Percentiles rank a stretch among this genome's conserved stretches.
These are phyloP conservation scores for Anas platyrhynchos DNA, from an alignment of 2,113 vertebrate genomes.

Conservation along the genomic window DNA sequence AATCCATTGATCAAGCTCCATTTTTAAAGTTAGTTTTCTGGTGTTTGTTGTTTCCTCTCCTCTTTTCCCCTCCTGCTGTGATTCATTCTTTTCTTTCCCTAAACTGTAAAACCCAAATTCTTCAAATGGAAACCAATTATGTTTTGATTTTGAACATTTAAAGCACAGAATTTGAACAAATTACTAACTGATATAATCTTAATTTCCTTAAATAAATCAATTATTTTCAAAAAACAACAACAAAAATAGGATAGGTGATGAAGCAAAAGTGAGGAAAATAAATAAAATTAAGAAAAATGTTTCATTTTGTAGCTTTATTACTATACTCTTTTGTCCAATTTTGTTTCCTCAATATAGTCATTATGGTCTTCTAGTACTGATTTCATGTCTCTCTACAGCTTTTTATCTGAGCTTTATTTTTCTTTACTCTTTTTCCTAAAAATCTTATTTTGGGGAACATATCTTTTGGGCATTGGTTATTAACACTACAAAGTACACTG, in stretches of 20 bases:
- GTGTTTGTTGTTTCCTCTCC: neutral
- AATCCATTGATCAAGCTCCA: conserved; percentile 25
- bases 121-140: neutral
- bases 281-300: neutral
- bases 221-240: neutral
- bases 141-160: neutral
- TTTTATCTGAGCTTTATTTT: neutral
- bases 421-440: neutral
- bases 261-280: neutral
- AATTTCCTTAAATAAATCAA: neutral
- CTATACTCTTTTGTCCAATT: neutral
- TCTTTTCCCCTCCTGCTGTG: neutral
- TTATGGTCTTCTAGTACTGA: neutral
- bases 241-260: fast-evolving
- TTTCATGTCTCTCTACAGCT: neutral
- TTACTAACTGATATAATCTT: neutral
- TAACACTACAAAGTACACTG: neutral
- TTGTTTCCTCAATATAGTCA: neutral
- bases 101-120: neutral
- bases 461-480: neutral
- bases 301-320: neutral
- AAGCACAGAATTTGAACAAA: neutral
- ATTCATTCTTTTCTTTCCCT: neutral
- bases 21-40: conserved; percentile 29
- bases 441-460: neutral